Base-by-base conservation (phyloP, 2,797 vertebrate genomes). In the Streptopelia turtur region DNA sequence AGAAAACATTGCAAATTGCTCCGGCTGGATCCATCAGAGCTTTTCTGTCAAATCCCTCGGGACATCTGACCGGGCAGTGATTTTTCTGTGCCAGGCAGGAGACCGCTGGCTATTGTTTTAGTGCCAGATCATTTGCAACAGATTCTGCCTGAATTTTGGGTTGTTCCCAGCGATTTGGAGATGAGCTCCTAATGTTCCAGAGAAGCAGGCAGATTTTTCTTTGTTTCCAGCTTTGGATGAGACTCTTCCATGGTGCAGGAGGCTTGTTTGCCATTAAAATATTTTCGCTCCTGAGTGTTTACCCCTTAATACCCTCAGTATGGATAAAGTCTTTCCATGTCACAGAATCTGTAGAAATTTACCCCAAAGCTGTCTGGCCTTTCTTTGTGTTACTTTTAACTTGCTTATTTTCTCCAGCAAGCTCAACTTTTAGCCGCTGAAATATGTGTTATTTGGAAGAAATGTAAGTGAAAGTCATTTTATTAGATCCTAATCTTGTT, bases 71-170 rank as follows among this genome's bases (percentile, higher is more conserved):
- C 15, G 37, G 93, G 80, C 83, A 88, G 76, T 7, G 52, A 56
- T 52, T 72, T 59, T 71, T 15, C 49, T 8, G 52, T 90, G 90
- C 87, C 82, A 37, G 87, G 83, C 76, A 47, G 87, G 89, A 91
- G 85, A 75, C 83, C 71, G 91, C 83, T 64, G 68, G 69, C 72
- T 93, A 16, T 80, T 96, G 88, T 74, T 86, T 41, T 7, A 45
- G 30, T 86, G 94, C 90, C 91, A 95, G 76, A 45, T 91, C 76
- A 0, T 91, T 94, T 75, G 6, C 28, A 56, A 2, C 85, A 83
- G 59, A 31, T 70, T 68, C 71, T 83, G 76, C 84, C 57, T 23
- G 9, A 65, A 81, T 91, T 87, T 17, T 69, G 71, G 71, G 89
- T 87, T 89, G 71, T 92, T 94, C 63, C 17, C 59, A 3, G 74